Conservation (phyloP, 2,888 invertebrate genomes). For the Dysmachus trigonus region DNA sequence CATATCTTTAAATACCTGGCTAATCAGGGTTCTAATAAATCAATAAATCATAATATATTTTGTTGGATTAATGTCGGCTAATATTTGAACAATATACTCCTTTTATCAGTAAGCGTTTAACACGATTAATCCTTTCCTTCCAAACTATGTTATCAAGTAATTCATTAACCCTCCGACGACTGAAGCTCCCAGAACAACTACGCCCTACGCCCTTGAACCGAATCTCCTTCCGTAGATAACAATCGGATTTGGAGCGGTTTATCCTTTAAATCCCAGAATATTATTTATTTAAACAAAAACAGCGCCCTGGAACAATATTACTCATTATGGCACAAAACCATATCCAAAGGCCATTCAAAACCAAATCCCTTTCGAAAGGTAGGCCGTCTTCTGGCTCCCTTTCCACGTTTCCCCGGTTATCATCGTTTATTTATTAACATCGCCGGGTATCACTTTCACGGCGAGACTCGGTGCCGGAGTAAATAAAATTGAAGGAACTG, state of each 20-base stretch:
- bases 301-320: neutral
- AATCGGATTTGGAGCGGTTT: neutral
- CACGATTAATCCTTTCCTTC: neutral
- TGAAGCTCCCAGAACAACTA: neutral
- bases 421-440: constrained; percentile 21
- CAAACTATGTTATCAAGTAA: neutral
- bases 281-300: neutral
- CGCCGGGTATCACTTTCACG: neutral
- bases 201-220: neutral
- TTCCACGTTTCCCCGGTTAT: neutral
- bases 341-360: neutral
- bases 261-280: neutral
- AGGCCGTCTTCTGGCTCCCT: neutral
- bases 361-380: neutral
- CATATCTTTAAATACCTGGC: too few species aligned
- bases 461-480: neutral
- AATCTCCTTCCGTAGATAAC: neutral
- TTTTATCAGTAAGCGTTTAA: neutral
- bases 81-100: neutral
- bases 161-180: neutral
- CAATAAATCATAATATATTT: neutral
- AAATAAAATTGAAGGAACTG: constrained; percentile 15
- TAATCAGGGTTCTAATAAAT: too few species aligned
- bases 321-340: constrained; percentile 5
- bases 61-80: neutral